Conservation (phyloP, 2,113 vertebrate species). For the Pteronura brasiliensis region DNA sequence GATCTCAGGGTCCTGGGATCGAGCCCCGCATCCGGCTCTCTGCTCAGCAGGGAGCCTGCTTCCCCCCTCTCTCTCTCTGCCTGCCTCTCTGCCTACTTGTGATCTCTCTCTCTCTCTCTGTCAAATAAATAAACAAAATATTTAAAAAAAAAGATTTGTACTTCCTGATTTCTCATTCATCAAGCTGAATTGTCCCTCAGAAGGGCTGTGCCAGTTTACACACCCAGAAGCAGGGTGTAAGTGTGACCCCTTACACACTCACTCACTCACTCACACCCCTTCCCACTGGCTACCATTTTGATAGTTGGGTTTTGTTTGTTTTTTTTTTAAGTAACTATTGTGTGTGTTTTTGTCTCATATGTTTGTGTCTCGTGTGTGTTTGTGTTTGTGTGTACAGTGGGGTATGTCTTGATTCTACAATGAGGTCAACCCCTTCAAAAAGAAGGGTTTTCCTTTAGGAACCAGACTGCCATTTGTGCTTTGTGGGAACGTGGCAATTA, state of each 20-base stretch:
- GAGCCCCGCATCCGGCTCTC: too few relatives aligned
- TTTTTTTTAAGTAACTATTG: neutral
- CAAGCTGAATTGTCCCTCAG: neutral
- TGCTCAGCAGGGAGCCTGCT: too few relatives aligned
- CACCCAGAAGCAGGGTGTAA: neutral
- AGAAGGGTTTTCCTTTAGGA: neutral
- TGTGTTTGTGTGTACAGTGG: neutral
- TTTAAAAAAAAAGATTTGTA: neutral
- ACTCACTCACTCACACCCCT: neutral
- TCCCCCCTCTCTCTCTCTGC: too few relatives aligned
- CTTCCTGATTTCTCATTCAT: neutral
- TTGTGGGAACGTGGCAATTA: neutral
- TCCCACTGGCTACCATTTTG: neutral
- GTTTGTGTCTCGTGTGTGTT: neutral
- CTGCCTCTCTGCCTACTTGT: too few relatives aligned
- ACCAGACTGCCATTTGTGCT: neutral
- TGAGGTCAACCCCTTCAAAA: neutral
- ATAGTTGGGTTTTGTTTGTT: neutral
- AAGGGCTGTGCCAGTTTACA: neutral
- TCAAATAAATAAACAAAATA: too few relatives aligned
- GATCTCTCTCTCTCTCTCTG: too few relatives aligned
- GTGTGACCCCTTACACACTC: neutral
- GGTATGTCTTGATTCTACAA: neutral
- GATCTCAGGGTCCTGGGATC: too few relatives aligned
- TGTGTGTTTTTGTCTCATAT: neutral